Conservation (phyloP, 2,888 invertebrate genomes). For the Dorcus parallelipipedus region DNA sequence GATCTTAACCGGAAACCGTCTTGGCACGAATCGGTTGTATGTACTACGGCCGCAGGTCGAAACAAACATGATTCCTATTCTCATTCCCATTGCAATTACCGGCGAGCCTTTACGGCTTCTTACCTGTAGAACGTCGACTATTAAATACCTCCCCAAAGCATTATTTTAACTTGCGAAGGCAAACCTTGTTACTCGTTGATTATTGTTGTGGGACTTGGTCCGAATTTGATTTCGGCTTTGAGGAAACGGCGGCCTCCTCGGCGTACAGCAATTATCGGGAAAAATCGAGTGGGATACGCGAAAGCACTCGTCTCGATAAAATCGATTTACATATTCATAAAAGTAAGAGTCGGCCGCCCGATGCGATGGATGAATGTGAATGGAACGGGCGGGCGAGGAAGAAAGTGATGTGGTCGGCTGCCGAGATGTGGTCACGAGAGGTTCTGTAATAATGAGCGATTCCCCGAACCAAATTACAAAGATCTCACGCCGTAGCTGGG, state of each 20-base stretch:
- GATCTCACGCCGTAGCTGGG: constrained; percentile 40
- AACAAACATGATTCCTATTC: no score
- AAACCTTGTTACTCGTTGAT: no score
- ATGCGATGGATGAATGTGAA: neutral
- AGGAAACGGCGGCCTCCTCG: neutral
- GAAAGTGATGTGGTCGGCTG: neutral
- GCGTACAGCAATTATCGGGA: neutral
- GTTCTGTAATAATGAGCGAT: constrained; percentile 34
- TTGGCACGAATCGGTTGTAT: no score
- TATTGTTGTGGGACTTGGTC: no score
- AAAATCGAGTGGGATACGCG: neutral
- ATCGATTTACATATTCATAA: constrained; percentile 3
- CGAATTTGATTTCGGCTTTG: no score
- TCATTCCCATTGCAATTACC: neutral
- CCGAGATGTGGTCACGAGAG: constrained; percentile 9
- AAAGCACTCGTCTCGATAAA: neutral
- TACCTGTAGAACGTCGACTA: neutral
- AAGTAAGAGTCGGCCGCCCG: neutral
- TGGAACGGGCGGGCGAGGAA: neutral
- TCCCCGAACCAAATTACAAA: constrained; percentile 42
- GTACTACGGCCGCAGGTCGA: no score
- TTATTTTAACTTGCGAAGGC: neutral
- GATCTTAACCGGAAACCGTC: no score
- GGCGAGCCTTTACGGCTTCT: neutral
- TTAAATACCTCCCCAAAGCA: neutral